Evolutionary conservation across 2,797 vertebrate genomes (phyloP), one percentile per base, ranked within the genome.

Genomic region (Buphagus erythrorhynchus): DNA sequence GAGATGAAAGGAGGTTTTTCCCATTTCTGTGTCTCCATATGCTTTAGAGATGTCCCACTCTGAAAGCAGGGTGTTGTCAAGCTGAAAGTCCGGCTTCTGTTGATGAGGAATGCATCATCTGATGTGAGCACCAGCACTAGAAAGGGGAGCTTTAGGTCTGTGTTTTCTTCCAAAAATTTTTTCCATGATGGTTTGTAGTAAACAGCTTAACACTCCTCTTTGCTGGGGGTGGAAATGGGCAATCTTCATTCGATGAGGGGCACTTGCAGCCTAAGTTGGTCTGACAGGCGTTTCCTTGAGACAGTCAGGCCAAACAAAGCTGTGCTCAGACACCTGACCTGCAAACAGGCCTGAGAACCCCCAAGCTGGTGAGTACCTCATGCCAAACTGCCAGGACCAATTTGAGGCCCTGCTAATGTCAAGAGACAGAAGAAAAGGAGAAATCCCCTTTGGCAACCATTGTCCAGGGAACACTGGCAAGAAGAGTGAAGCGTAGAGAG

Each of bases 331-430:
- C 73, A 94, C 69, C 73, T 88, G 92, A 94, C 8, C 6, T 68
- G 82, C 76, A 58, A 57, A 68, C 5, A 46, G n/a, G 29, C 72
- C 82, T 95, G 89, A 88, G 94, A 93, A 83, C 74, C 49, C 57
- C n/a, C 0, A 1, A 75, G 57, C n/a, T 61, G 38, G 21, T 58
- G 61, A 95, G 14, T 11, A 6, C 49, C 90, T 91, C 79, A 84
- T 90, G 78, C 65, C 61, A 54, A 95, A 55, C 93, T 94, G 82
- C 94, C 95, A 95, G 79, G 66, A 93, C 76, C 35, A 42, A 95
- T 95, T 97, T 97, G 90, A 96, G 88, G 93, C 94, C 65, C 51
- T 90, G 40, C 28, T 91, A 14, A 68, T 43, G 31, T 94, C 62
- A 68, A 58, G n/a, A 83, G 13, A 42, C 38, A 46, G 35, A 88